Base-by-base conservation (phyloP, 1,140 invertebrate genomes). In the Drosophila cardini region DNA sequence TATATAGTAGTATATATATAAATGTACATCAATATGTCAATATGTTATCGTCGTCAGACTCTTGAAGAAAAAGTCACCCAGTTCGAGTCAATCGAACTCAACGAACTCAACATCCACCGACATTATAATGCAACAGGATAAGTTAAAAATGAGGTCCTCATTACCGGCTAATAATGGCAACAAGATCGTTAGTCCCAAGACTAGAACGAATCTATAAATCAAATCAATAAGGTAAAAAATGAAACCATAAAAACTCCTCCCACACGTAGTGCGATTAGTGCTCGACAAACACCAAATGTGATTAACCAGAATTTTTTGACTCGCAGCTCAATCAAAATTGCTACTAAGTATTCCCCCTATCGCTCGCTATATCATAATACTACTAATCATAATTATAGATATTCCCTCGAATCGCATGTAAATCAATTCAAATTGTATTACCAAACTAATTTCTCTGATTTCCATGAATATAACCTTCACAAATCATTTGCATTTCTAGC, bases 71-170 rank as follows among this genome's bases (percentile, higher is more conserved):
- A 78, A 63, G 48, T 76, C 80, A 21, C 52, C 68, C 40, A 63
- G 79, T 50, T 85, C 90, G 38, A 79, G 55, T 32, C 85, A 80
- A 40, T 67, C 76, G 18, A 80, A 55, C 58, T 87, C 90, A 18
- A 85, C 84, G 6, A 75, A 72, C 58, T 91, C 90, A 15, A 73
- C 71, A 21, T 21, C 64, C 4, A 73, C 56, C 42, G 83, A 90
- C 56, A 53, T 76, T 30, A 78, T 43, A 63, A 34, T 34, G 18
- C 75, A 72, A 38, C 73, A 58, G 45, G 86, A 70, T 38, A 89
- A 78, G 64, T 56, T 89, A 48, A 78, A 72, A 50, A 62, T 90
- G 42, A 89, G 72, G 72, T 48, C 57, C 13, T 40, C 65, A 1
- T 38, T 21, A 8, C 8, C 36, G 26, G 18, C 7, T 52, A 9